Conservation (phyloP, 2,797 vertebrate genomes). For the Epinephelus awoara region DNA sequence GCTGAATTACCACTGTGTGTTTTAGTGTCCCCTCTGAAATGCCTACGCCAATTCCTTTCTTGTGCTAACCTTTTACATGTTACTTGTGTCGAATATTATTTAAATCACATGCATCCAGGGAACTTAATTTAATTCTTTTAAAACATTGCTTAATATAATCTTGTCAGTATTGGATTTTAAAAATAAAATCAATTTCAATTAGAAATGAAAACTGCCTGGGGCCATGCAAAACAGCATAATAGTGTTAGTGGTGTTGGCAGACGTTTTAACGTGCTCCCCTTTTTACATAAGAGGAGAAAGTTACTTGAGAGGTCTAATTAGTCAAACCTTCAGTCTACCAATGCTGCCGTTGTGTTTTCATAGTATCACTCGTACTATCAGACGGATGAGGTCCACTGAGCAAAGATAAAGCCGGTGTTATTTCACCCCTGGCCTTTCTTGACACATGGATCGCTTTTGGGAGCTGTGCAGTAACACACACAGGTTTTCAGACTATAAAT, state of each 20-base stretch:
- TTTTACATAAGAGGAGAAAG: slow-evolving; percentile 61
- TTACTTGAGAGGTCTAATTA: slow-evolving; percentile 73
- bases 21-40: slow-evolving; percentile 58
- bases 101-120: neutral
- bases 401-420: slow-evolving; percentile 78
- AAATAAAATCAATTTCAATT: slow-evolving; percentile 1
- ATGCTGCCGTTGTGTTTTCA: slow-evolving; percentile 71
- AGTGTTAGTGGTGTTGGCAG: slow-evolving; percentile 66
- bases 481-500: slow-evolving; percentile 36
- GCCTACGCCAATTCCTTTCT: slow-evolving; percentile 29
- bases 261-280: slow-evolving; percentile 58
- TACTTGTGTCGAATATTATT: neutral
- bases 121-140: neutral
- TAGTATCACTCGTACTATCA: slow-evolving; percentile 77
- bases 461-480: slow-evolving; percentile 49
- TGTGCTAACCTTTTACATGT: slow-evolving; percentile 33
- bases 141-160: neutral
- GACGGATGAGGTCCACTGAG: slow-evolving; percentile 73
- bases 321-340: slow-evolving; percentile 71
- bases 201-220: slow-evolving; percentile 49
- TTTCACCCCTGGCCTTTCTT: slow-evolving; percentile 74
- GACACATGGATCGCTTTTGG: slow-evolving; percentile 67
- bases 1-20: slow-evolving; percentile 72
- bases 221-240: slow-evolving; percentile 39
- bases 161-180: neutral